A percentile compares a stretch with the other conserved stretches of the same genome.
phyloP scores from a whole-genome alignment of 1,140 invertebrate genomes.

The Schlechtendalia chinensis region DNA sequence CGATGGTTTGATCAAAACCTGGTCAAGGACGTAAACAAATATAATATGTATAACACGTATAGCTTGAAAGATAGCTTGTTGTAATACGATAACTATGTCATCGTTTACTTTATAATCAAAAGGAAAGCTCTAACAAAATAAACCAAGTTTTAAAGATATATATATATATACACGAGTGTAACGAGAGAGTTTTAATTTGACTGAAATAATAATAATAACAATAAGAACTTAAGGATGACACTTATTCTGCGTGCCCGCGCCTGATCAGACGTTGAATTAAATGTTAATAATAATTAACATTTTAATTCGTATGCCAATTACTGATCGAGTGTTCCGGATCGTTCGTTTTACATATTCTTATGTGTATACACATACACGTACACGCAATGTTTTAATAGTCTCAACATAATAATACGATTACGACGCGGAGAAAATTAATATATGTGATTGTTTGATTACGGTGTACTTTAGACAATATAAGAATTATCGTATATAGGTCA shows the following conservation, averaged over 20 bases:
- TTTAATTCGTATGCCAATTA: no score
- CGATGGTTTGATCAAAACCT: no score
- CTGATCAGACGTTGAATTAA: background rate
- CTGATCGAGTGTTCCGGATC: background rate
- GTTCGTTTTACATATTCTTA: background rate
- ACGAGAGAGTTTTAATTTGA: background rate
- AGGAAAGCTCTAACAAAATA: background rate
- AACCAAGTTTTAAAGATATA: background rate
- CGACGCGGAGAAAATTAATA: no score
- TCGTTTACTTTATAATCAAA: background rate
- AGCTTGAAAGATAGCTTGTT: no score
- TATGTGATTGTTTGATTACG: no score
- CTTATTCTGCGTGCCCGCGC: background rate
- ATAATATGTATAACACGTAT: no score
- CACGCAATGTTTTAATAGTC: background rate
- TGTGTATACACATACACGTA: no score
- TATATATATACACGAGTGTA: background rate
- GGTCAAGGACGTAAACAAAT: no score
- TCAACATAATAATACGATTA: background rate
- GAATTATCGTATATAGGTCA: no score
- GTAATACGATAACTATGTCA: no score
- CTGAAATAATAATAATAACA: slow-evolving; percentile 2
- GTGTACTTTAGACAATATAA: no score
- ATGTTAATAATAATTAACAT: slow-evolving; percentile 1
- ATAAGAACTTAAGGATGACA: background rate